Evolutionary conservation across 2,888 invertebrate genomes (phyloP).

Genomic region (Acronicta leporina): DNA sequence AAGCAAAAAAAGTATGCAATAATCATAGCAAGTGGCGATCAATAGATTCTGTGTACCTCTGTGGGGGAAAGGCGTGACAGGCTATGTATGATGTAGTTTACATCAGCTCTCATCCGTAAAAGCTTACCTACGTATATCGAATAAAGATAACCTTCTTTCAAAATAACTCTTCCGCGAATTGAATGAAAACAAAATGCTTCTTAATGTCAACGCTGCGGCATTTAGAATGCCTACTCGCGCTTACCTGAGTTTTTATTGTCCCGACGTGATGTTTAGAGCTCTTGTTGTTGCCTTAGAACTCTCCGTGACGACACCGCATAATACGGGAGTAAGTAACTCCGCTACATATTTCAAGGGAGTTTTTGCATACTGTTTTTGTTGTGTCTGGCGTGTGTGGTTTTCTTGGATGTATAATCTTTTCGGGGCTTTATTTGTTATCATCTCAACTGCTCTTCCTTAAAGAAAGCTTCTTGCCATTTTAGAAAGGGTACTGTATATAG

Average conservation of each 20-base stretch:
- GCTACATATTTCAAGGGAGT: slow-evolving; percentile 43
- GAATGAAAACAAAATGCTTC: slow-evolving; percentile 43
- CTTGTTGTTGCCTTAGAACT: slow-evolving; percentile 50
- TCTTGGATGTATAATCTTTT: not conserved
- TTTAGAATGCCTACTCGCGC: slow-evolving; percentile 49
- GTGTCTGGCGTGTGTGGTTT: slow-evolving; percentile 3
- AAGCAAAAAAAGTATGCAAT: too few relatives aligned
- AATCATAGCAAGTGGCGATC: too few relatives aligned
- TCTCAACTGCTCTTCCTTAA: not conserved
- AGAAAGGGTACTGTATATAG: not conserved
- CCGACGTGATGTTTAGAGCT: slow-evolving; percentile 40
- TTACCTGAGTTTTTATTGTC: slow-evolving; percentile 57
- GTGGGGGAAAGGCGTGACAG: too few relatives aligned
- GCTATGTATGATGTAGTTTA: too few relatives aligned
- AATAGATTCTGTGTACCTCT: too few relatives aligned
- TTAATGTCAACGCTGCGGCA: slow-evolving; percentile 50
- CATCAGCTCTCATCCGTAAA: not conserved
- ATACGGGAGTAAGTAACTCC: slow-evolving; percentile 37
- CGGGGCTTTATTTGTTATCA: too few relatives aligned
- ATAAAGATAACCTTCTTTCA: slow-evolving; percentile 8
- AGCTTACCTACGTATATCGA: not conserved
- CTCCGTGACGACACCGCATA: slow-evolving; percentile 41
- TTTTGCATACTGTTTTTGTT: slow-evolving; percentile 26
- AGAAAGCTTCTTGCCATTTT: not conserved
- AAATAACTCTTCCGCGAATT: slow-evolving; percentile 34